Evolutionary conservation across 2,888 invertebrate species (phyloP).

Genomic region (Drosophila bunnanda): DNA sequence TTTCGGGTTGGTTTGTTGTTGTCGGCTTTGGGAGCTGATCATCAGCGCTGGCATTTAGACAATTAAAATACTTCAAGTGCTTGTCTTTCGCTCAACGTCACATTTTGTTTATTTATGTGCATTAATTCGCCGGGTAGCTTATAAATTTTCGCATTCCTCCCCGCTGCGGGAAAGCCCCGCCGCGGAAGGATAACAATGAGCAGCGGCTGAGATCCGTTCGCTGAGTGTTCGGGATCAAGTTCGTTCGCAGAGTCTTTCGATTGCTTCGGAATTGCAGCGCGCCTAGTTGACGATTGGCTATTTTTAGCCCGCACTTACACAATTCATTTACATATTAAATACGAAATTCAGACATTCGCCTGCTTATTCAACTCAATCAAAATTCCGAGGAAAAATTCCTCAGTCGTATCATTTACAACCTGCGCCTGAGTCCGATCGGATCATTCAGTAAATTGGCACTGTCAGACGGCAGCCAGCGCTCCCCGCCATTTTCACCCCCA

Average conservation of each 20-base stretch:
- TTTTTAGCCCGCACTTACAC: slow-evolving; percentile 71
- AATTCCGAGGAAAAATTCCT: slow-evolving; percentile 77
- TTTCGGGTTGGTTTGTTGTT: slow-evolving; percentile 30
- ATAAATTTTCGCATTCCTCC: slow-evolving; percentile 68
- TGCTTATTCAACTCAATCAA: slow-evolving; percentile 78
- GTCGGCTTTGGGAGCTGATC: slow-evolving; percentile 60
- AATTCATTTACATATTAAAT: slow-evolving; percentile 75
- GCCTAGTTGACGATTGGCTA: slow-evolving; percentile 65
- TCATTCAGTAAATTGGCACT: slow-evolving; percentile 76
- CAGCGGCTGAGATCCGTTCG: slow-evolving; percentile 7
- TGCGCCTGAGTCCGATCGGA: slow-evolving; percentile 53
- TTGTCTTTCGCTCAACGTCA: slow-evolving; percentile 77
- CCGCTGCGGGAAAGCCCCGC: slow-evolving; percentile 8
- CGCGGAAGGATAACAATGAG: slow-evolving; percentile 62
- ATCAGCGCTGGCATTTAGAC: slow-evolving; percentile 77
- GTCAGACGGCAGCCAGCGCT: slow-evolving; percentile 46
- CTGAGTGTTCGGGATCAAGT: slow-evolving; percentile 40
- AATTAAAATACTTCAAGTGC: slow-evolving; percentile 82
- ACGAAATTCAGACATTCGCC: slow-evolving; percentile 52
- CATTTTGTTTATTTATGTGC: slow-evolving; percentile 78
- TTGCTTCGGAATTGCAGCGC: slow-evolving; percentile 57
- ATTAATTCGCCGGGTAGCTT: slow-evolving; percentile 77
- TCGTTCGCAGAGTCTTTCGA: slow-evolving; percentile 73
- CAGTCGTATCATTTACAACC: slow-evolving; percentile 69
- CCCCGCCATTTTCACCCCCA: slow-evolving; percentile 15